These are phyloP conservation scores for Erynnis tages DNA, from an alignment of 2,888 invertebrate species.

Conservation along the genomic window DNA sequence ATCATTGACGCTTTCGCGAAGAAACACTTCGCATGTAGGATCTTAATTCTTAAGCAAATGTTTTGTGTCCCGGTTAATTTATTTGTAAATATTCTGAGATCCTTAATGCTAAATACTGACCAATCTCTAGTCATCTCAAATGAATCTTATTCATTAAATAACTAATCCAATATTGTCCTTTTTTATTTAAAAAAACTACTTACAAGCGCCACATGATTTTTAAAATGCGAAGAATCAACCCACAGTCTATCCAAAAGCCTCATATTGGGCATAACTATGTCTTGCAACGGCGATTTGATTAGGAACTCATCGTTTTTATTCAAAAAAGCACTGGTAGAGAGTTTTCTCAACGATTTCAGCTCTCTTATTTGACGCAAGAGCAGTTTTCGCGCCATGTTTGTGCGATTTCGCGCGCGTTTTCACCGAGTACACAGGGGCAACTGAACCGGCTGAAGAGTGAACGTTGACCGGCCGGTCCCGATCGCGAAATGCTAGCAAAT, in stretches of 20 bases:
- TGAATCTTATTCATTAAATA: too few relatives aligned
- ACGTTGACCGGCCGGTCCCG: background rate
- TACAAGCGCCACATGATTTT: conserved; percentile 65
- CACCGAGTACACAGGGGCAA: conserved; percentile 23
- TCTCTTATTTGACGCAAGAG: conserved; percentile 60
- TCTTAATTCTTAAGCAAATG: too few relatives aligned
- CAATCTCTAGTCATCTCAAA: too few relatives aligned
- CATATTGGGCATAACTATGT: conserved; percentile 55
- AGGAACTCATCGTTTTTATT: conserved; percentile 55
- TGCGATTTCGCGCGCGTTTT: conserved; percentile 52
- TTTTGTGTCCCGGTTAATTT: too few relatives aligned
- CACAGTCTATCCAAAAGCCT: conserved; percentile 62
- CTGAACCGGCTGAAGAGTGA: background rate
- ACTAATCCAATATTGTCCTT: background rate
- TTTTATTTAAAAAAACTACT: conserved; percentile 38
- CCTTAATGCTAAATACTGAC: too few relatives aligned
- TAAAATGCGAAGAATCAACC: conserved; percentile 51
- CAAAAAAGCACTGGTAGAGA: conserved; percentile 49
- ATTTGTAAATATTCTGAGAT: too few relatives aligned
- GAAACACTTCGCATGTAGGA: too few relatives aligned
- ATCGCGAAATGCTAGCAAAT: background rate
- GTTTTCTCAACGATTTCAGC: conserved; percentile 55
- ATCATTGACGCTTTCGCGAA: too few relatives aligned
- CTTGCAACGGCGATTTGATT: conserved; percentile 57
- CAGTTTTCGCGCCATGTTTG: conserved; percentile 56